Conservation (phyloP, 2,797 vertebrate species). For the Sciaenops ocellatus region DNA sequence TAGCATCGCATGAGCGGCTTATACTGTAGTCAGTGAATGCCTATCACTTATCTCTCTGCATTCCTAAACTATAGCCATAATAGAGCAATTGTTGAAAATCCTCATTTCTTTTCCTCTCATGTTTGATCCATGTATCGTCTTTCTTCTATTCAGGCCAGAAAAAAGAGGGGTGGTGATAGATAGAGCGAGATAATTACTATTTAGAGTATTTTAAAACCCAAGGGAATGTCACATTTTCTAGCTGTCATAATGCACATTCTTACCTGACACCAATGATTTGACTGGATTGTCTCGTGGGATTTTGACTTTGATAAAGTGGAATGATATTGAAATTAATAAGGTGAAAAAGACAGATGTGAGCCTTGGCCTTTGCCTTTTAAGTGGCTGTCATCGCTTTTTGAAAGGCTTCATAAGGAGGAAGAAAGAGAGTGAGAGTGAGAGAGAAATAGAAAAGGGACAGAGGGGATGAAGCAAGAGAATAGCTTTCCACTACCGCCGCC, state of each 20-base stretch:
- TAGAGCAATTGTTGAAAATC: conserved; percentile 31
- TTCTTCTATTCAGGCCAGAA: conserved; percentile 35
- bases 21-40: conserved; percentile 35
- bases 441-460: conserved; percentile 45
- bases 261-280: conserved; percentile 56
- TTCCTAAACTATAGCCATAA: conserved; percentile 43
- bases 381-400: conserved; percentile 71
- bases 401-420: conserved; percentile 63
- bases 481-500: conserved; percentile 60
- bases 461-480: conserved; percentile 68
- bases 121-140: conserved; percentile 47
- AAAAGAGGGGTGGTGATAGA: conserved; percentile 24
- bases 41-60: conserved; percentile 49
- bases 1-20: conserved; percentile 33
- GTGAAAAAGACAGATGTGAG: conserved; percentile 67
- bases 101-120: conserved; percentile 20
- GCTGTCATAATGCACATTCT: conserved; percentile 62
- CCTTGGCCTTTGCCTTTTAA: conserved; percentile 74
- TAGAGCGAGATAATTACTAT: conserved; percentile 38
- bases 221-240: conserved; percentile 49
- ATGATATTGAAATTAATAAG: conserved; percentile 76
- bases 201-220: conserved; percentile 50
- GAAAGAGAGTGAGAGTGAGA: conserved; percentile 38
- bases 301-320: conserved; percentile 65
- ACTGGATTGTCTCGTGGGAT: conserved; percentile 54